Conservation (phyloP, 2,888 invertebrate species). For the Altica lythri region DNA sequence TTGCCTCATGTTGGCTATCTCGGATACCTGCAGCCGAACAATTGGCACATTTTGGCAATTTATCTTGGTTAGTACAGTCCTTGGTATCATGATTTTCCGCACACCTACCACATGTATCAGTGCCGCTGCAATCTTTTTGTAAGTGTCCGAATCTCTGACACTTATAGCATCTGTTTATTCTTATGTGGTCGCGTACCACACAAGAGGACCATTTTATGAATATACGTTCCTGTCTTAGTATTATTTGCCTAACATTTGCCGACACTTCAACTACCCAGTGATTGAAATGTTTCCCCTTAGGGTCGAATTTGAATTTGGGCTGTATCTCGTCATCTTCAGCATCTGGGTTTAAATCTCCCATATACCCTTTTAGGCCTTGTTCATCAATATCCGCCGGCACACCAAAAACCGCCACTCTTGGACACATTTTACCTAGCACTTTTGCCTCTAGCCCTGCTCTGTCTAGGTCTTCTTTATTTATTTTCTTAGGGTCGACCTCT, state of each 20-base stretch:
- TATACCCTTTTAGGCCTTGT: too few species aligned
- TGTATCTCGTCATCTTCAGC: too few species aligned
- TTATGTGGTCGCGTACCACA: neutral
- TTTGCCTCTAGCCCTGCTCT: too few species aligned
- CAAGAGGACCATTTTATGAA: neutral
- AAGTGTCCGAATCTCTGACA: conserved; percentile 4
- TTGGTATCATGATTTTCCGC: neutral
- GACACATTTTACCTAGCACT: too few species aligned
- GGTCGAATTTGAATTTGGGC: neutral
- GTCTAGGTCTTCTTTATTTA: too few species aligned
- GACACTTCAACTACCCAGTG: neutral
- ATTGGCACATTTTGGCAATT: neutral
- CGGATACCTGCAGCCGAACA: neutral
- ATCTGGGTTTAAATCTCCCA: too few species aligned
- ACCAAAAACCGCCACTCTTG: too few species aligned
- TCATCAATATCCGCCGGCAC: too few species aligned
- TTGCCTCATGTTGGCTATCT: neutral
- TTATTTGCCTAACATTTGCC: too few species aligned
- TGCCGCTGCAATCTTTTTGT: neutral
- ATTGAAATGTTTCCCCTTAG: neutral
- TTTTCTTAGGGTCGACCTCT: too few species aligned
- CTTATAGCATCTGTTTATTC: neutral
- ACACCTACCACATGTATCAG: neutral
- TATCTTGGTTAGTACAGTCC: neutral
- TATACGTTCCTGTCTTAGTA: neutral